Base-by-base conservation (phyloP, 37 sponge, comb jelly and placozoan species). In the Spongilla lacustris region DNA sequence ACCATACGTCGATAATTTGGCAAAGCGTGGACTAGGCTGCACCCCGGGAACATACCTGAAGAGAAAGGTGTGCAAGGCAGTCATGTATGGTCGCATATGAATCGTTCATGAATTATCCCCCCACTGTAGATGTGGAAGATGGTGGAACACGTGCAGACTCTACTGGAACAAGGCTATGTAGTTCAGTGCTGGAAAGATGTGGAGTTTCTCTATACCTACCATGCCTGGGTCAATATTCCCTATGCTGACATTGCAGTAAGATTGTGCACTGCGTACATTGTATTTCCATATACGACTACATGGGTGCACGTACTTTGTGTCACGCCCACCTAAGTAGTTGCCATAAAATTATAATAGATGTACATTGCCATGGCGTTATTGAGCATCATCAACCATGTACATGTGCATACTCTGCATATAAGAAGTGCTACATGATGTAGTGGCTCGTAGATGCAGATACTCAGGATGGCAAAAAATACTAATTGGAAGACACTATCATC, bases 121-220 rank as follows among this genome's bases (percentile, higher is more conserved):
- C 41, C 3, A 9, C 1, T 58, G 58, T 58, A 88, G 89, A 71
- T 88, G 37, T 83, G 89, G 89, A 41, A 14, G 17, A 81, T 82
- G 72, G 83, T 88, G 27, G 29, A 68, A 19, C 73, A 77, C 9
- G 46, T 77, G 1, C 89, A 88, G 25, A 69, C 35, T 48, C 36
- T 67, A 10, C 71, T 88, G 31, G 70, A 77, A 67, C 36, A 68
- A 35, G 89, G 89, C 71, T 88, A 69, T 36, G 71, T 83, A 27
- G 76, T 72, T 68, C 89, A 88, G 28, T 83, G 74, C 32, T 88
- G 89, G 89, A 19, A 83, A 73, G 89, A 88, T 68, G 73, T 67
- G 21, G 66, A 85, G 32, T 88, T 88, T 74, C 83, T 71, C 49
- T 88, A 88, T 72, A 70, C 78, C n/a, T 88, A 82, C 83, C 83